Conservation (phyloP, 1,140 invertebrate species). For the Pygmarrhopalites habei region DNA sequence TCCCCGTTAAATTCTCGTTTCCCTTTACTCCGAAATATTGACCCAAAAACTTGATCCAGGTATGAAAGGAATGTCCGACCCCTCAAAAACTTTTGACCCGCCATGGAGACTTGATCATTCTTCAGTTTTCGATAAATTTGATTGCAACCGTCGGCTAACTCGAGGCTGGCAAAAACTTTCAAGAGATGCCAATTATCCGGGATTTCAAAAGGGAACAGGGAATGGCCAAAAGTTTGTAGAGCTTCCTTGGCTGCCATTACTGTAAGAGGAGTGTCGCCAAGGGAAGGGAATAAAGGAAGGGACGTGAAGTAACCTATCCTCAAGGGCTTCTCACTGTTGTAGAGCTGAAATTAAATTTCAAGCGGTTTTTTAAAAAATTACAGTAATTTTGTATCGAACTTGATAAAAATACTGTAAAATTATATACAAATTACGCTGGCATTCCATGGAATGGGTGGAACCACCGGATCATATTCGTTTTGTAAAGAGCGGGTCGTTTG, state of each 20-base stretch:
- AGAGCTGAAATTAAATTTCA: constrained; percentile 9
- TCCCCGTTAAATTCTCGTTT: background rate
- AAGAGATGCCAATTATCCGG: too few relatives aligned
- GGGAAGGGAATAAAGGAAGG: too few relatives aligned
- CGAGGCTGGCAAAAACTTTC: too few relatives aligned
- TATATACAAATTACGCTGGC: constrained; percentile 26
- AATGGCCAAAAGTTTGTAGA: too few relatives aligned
- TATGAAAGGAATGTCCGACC: background rate
- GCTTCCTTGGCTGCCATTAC: too few relatives aligned
- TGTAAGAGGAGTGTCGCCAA: too few relatives aligned
- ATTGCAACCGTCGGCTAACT: constrained; percentile 26
- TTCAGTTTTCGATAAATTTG: constrained; percentile 6
- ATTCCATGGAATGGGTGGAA: constrained; percentile 28
- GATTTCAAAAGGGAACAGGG: too few relatives aligned
- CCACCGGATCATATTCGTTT: constrained; percentile 22
- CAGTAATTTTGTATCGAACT: background rate
- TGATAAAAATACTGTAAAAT: background rate
- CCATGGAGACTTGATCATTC: constrained; percentile 2
- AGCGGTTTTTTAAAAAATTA: background rate
- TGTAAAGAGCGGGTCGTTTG: constrained; percentile 2
- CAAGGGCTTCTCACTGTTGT: too few relatives aligned
- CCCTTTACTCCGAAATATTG: background rate
- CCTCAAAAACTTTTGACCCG: background rate
- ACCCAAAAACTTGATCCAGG: too few relatives aligned
- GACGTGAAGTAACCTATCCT: too few relatives aligned